Percentiles rank a stretch among this genome's conserved stretches.
Conservation (phyloP, 1,140 invertebrate genomes). For the Dendrolimus punctatus region DNA sequence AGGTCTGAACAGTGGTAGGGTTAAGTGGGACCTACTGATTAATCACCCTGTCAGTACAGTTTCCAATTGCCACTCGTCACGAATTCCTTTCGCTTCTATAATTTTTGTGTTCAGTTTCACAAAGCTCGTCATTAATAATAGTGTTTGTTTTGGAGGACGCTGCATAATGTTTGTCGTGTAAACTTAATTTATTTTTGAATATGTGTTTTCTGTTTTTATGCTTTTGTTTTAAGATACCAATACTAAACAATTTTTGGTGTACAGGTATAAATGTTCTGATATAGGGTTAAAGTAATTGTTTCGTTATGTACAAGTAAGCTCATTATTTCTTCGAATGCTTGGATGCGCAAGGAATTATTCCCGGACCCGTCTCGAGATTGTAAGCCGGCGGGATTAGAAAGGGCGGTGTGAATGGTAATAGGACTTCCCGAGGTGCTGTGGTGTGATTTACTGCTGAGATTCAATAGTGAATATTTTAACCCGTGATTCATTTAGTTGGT, state of each 20-base stretch:
- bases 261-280: too few relatives aligned
- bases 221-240: too few relatives aligned
- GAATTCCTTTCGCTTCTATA: constrained; percentile 41
- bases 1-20: constrained; percentile 58
- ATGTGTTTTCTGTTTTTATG: too few relatives aligned
- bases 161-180: too few relatives aligned
- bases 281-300: too few relatives aligned
- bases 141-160: too few relatives aligned
- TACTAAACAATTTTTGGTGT: too few relatives aligned
- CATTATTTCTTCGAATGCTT: constrained; percentile 41
- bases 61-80: constrained; percentile 63
- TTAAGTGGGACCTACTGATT: constrained; percentile 64
- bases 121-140: background rate
- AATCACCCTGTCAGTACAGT: constrained; percentile 65
- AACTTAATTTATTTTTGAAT: too few relatives aligned
- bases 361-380: constrained; percentile 48
- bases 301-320: too few relatives aligned
- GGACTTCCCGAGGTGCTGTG: constrained; percentile 56
- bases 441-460: constrained; percentile 66
- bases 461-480: constrained; percentile 69
- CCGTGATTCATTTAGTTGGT: constrained; percentile 50
- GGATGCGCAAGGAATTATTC: constrained; percentile 67
- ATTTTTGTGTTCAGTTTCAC: constrained; percentile 29
- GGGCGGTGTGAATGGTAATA: constrained; percentile 69
- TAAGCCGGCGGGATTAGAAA: constrained; percentile 64